phyloP scores from a whole-genome alignment of 2,113 vertebrate genomes.

The Sclerurus mexicanus region DNA sequence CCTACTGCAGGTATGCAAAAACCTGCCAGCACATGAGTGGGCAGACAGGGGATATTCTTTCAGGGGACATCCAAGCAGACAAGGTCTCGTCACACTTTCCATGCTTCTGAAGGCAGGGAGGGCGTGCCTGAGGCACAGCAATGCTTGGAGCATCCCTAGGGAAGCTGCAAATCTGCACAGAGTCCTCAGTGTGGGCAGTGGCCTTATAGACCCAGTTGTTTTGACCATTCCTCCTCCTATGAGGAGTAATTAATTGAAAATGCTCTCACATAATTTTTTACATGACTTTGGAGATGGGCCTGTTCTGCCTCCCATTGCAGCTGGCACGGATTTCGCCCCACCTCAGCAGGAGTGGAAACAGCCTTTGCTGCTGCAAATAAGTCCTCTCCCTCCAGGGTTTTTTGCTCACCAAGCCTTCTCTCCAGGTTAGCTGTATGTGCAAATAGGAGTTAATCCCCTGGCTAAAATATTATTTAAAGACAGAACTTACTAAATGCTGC shows the following conservation, averaged over 20 bases:
- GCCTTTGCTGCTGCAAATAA: neutral
- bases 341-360: neutral
- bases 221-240: neutral
- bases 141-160: neutral
- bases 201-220: neutral
- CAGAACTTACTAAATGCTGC: conserved; percentile 16
- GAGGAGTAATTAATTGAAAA: neutral
- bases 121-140: neutral
- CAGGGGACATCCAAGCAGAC: neutral
- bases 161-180: neutral
- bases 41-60: neutral
- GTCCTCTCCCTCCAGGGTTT: neutral
- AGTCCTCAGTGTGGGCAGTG: neutral
- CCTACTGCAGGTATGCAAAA: neutral
- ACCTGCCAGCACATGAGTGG: neutral
- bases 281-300: neutral
- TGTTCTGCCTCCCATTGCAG: neutral
- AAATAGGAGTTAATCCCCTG: conserved; percentile 30
- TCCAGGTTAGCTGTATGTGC: conserved; percentile 23
- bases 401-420: neutral
- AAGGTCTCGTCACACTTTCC: neutral
- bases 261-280: neutral
- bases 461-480: conserved; percentile 37
- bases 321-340: neutral
- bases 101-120: neutral